Base-by-base conservation (phyloP, 2,113 vertebrate genomes). In the Geococcyx californianus region DNA sequence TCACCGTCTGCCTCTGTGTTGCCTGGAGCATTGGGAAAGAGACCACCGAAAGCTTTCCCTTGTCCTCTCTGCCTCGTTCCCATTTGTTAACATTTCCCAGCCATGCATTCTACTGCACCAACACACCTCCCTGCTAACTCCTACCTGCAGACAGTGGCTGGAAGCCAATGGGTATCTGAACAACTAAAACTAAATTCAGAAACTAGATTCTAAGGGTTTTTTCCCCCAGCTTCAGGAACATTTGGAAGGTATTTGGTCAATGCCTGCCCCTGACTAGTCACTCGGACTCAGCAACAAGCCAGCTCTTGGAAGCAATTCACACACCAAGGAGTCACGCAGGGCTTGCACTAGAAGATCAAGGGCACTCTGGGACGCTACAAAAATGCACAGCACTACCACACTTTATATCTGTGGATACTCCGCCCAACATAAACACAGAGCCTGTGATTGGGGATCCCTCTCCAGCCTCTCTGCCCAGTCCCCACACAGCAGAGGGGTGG, bases 351-450 rank as follows among this genome's bases (percentile, higher is more conserved):
- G 17, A 69, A 60, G 23, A 72, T 11, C 28, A 84, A 38, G 29
- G 52, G 28, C 23, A 66, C 31, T 12, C 19, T 23, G n/a, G 19
- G 34, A 82, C 63, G 38, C 17, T 81, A 51, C 51, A 13, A 72
- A 81, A 59, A 55, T 7, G 16, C 52, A 51, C 1, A 3, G 28
- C 17, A 58, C 2, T 1, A 44, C 4, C 8, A 5, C 0, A 1
- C 28, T 25, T 73, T 36, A 24, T 29, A 56, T 10, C 33, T 47
- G 59, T 28, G 51, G 51, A 40, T 89, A 44, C 31, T 66, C 45
- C 45, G 31, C 11, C 25, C 72, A 51, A 42, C 21, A 38, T 6
- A 70, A 42, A 70, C 45, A 31, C 0, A 1, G 17, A 55, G 20
- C 11, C 23, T 33, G 55, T 1, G 1, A 42, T 33, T 6, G 55